Evolutionary conservation across 2,113 vertebrate genomes (phyloP).

Genomic region (Microtus ochrogaster): DNA sequence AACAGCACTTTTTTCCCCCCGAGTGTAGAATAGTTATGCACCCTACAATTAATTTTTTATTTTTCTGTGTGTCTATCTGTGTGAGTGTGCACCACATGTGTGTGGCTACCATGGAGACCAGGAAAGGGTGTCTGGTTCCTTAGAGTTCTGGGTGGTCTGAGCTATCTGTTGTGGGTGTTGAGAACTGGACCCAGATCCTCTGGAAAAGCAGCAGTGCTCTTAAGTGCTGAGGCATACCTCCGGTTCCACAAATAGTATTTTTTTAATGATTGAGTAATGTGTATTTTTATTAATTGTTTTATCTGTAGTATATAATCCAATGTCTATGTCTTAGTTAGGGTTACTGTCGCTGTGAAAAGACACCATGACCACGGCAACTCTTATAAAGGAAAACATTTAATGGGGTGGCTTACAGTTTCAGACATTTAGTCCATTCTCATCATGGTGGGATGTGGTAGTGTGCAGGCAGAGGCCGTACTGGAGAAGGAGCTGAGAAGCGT

Average conservation of each 20-base stretch:
- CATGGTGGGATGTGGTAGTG: background rate
- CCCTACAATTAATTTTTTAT: background rate
- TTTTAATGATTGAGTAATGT: background rate
- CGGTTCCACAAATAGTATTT: background rate
- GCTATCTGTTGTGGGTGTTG: too few species aligned
- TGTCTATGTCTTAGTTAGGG: background rate
- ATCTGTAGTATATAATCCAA: background rate
- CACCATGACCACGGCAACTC: background rate
- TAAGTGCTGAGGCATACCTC: background rate
- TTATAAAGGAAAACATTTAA: background rate
- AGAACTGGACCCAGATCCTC: background rate
- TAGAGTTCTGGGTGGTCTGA: background rate
- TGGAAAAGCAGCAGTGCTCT: background rate
- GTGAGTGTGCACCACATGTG: too few species aligned
- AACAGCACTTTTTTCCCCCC: conserved; percentile 18
- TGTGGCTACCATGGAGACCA: background rate
- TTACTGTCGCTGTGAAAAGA: background rate
- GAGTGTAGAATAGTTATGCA: conserved; percentile 16
- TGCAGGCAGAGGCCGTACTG: background rate
- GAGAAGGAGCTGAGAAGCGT: background rate
- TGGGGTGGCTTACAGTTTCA: background rate
- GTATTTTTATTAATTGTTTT: conserved; percentile 17
- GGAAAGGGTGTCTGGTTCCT: background rate
- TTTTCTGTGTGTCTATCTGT: background rate
- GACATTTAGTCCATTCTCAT: background rate